Evolutionary conservation across 2,888 invertebrate genomes (phyloP).

Genomic region (Neelides folsomi): DNA sequence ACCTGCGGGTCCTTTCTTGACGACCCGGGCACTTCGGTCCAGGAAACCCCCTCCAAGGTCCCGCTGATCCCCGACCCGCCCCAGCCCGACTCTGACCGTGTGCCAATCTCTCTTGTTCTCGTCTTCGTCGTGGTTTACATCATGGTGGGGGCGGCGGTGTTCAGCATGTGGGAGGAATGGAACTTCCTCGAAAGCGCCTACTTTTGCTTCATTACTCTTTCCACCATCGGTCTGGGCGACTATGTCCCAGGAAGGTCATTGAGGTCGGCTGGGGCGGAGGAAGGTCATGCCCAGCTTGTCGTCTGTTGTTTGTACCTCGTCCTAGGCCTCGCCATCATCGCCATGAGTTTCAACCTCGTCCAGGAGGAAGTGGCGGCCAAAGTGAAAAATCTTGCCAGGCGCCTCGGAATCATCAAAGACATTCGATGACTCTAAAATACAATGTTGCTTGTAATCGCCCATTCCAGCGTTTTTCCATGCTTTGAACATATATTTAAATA

Average conservation of each 20-base stretch:
- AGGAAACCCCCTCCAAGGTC: conserved; percentile 62
- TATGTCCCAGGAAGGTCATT: conserved; percentile 51
- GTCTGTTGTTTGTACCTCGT: conserved; percentile 67
- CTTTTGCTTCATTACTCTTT: conserved; percentile 70
- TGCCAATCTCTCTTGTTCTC: conserved; percentile 52
- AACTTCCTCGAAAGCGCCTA: conserved; percentile 66
- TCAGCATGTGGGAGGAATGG: conserved; percentile 69
- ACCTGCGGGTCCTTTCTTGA: neutral
- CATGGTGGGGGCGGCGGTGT: conserved; percentile 59
- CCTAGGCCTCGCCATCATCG: conserved; percentile 63
- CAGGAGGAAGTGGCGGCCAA: conserved; percentile 65
- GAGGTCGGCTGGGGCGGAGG: conserved; percentile 24
- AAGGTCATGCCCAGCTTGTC: conserved; percentile 56
- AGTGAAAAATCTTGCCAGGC: conserved; percentile 56
- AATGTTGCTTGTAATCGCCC: too few relatives aligned
- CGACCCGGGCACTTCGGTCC: conserved; percentile 33
- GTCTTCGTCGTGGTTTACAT: conserved; percentile 59
- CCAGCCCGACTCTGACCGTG: conserved; percentile 42
- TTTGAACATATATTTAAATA: too few relatives aligned
- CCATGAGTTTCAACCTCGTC: conserved; percentile 70
- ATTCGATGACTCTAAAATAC: too few relatives aligned
- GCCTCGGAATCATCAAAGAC: conserved; percentile 52
- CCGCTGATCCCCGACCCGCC: conserved; percentile 51
- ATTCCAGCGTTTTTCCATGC: too few relatives aligned
- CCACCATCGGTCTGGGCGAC: conserved; percentile 70